phyloP scores from a whole-genome alignment of 2,113 vertebrate species.

The Heteronetta atricapilla region DNA sequence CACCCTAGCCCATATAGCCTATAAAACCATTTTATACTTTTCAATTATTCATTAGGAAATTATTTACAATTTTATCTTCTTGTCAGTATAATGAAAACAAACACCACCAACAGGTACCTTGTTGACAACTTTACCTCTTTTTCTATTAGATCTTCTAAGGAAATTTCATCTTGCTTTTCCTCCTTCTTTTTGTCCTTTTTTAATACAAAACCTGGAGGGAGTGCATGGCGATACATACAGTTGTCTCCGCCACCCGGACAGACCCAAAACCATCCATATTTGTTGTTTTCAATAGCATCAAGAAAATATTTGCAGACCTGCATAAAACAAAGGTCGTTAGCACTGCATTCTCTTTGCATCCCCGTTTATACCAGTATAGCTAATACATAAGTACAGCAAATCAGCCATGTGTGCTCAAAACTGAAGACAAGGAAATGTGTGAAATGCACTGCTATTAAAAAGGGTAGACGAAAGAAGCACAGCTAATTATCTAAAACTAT shows the following conservation, averaged over 20 bases:
- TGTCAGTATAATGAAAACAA: not conserved
- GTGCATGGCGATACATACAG: conserved; percentile 97
- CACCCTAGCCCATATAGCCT: not conserved
- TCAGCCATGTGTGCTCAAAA: not conserved
- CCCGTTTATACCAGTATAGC: not conserved
- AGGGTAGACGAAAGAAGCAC: accelerated
- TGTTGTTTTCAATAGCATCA: conserved; percentile 96
- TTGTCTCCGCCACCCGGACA: conserved; percentile 90
- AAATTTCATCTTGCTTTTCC: conserved; percentile 91
- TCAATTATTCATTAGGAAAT: not conserved
- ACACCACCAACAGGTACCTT: not conserved
- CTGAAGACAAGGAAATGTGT: not conserved
- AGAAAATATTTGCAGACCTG: conserved; percentile 97
- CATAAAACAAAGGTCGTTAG: not conserved
- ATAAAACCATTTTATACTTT: not conserved
- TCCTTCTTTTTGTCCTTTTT: conserved; percentile 98
- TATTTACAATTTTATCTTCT: not conserved
- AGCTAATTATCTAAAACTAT: not conserved
- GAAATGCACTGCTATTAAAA: not conserved
- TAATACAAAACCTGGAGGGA: conserved; percentile 94
- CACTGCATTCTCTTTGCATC: not conserved
- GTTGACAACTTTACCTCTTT: conserved; percentile 84
- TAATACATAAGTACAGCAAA: not conserved
- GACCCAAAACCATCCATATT: conserved; percentile 99
- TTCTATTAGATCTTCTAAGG: conserved; percentile 97